A percentile compares a stretch with the other conserved stretches of the same genome.
phyloP scores from a whole-genome alignment of 2,797 vertebrate genomes.

The Streptopelia turtur region DNA sequence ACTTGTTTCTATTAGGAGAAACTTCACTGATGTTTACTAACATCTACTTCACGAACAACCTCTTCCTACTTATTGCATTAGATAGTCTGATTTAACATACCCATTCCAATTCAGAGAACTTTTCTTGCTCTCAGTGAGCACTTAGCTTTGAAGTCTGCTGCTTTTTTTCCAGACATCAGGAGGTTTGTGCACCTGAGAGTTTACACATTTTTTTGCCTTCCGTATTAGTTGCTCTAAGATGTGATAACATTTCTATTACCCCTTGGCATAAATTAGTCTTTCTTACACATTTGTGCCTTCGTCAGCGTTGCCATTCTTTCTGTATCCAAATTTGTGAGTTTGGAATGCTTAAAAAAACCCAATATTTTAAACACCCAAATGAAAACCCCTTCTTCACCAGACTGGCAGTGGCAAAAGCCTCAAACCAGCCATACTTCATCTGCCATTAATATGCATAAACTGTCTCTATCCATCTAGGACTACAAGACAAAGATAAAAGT shows the following conservation, averaged over 20 bases:
- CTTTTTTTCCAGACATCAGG: not conserved
- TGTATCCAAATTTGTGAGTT: not conserved
- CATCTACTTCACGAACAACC: not conserved
- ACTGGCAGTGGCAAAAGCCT: not conserved
- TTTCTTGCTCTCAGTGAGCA: not conserved
- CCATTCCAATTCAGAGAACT: not conserved
- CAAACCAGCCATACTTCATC: not conserved
- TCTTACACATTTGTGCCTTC: not conserved
- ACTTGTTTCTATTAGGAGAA: not conserved
- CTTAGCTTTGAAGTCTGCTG: not conserved
- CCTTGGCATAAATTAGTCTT: not conserved
- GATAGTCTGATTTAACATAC: not conserved
- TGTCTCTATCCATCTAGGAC: not conserved
- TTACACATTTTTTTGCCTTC: not conserved
- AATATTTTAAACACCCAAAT: not conserved
- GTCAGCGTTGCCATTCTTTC: not conserved
- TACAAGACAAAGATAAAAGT: not conserved
- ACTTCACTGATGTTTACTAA: not conserved
- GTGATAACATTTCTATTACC: not conserved
- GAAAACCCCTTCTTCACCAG: not conserved
- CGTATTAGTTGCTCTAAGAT: not conserved
- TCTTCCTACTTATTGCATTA: not conserved
- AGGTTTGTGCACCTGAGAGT: not conserved
- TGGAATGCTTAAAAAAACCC: not conserved
- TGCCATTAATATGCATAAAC: not conserved